Conservation (phyloP, 2,888 invertebrate species). For the Drosophila paracracens region DNA sequence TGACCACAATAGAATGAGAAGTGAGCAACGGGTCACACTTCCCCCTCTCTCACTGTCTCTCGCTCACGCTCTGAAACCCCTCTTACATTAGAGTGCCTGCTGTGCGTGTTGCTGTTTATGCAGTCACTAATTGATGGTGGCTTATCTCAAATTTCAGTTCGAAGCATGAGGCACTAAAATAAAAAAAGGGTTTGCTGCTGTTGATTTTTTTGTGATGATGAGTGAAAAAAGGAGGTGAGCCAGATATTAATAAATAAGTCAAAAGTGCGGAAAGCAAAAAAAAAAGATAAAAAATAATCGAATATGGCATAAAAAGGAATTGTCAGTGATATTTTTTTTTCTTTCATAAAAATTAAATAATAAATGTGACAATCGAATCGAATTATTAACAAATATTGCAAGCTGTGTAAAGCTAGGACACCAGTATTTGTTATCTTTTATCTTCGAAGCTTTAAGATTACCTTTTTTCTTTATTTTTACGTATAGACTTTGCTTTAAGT, state of each 20-base stretch:
- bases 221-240: constrained; percentile 23
- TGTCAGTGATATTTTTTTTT: neutral
- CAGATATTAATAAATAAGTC: constrained; percentile 32
- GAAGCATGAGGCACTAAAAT: constrained; percentile 47
- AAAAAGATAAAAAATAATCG: neutral
- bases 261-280: constrained; percentile 1
- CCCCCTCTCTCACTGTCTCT: neutral
- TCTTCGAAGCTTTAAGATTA: neutral
- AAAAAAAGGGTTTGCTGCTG: constrained; percentile 17
- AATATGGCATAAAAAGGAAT: neutral
- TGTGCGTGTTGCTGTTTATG: constrained; percentile 49
- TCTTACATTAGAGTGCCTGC: constrained; percentile 1
- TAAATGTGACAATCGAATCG: neutral
- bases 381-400: neutral
- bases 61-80: too few relatives aligned
- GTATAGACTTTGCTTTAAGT: neutral
- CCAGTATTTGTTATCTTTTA: neutral
- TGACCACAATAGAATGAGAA: constrained; percentile 50
- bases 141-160: constrained; percentile 76
- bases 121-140: constrained; percentile 73
- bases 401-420: rapidly evolving
- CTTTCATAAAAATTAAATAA: neutral
- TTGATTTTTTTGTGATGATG: constrained; percentile 4
- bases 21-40: constrained; percentile 18
- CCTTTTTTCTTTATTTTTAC: neutral